These are phyloP conservation scores for Macrobrachium rosenbergii DNA, from an alignment of 1,140 invertebrate genomes.

Conservation along the genomic window DNA sequence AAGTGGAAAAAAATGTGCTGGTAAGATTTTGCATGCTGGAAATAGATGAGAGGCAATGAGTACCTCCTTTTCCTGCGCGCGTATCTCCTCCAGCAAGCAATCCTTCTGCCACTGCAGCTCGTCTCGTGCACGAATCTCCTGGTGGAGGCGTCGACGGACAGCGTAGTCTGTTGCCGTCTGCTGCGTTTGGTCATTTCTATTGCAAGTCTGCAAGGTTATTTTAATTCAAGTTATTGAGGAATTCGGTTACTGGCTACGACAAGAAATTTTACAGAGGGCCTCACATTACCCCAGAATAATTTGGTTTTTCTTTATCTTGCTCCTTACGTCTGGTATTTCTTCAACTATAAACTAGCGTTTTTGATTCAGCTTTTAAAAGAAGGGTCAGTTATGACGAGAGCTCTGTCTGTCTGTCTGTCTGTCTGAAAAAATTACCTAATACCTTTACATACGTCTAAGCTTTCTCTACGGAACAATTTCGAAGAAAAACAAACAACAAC, in stretches of 20 bases:
- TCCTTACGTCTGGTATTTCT: too few species aligned
- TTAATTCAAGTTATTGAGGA: not conserved
- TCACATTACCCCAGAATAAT: too few species aligned
- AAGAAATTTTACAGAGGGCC: not conserved
- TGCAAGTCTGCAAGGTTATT: constrained; percentile 25
- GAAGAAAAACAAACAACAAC: too few species aligned
- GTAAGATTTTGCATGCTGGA: not conserved
- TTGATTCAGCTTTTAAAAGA: too few species aligned
- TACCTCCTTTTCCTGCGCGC: constrained; percentile 53
- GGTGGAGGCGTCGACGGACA: constrained; percentile 46
- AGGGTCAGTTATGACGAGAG: too few species aligned
- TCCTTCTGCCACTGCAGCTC: constrained; percentile 60
- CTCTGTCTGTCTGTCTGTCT: too few species aligned
- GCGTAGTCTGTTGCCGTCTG: constrained; percentile 55
- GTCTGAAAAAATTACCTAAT: too few species aligned
- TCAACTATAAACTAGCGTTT: too few species aligned
- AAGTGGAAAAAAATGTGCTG: too few species aligned
- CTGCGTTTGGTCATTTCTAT: constrained; percentile 43
- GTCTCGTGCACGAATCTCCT: constrained; percentile 51
- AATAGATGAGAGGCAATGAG: not conserved
- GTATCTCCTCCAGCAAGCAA: constrained; percentile 44
- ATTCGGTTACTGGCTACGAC: not conserved
- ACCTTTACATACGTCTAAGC: too few species aligned
- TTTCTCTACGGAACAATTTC: too few species aligned
- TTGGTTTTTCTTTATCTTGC: too few species aligned